Conservation (phyloP, 2,113 vertebrate genomes). For the Chlamydotis undulata region DNA sequence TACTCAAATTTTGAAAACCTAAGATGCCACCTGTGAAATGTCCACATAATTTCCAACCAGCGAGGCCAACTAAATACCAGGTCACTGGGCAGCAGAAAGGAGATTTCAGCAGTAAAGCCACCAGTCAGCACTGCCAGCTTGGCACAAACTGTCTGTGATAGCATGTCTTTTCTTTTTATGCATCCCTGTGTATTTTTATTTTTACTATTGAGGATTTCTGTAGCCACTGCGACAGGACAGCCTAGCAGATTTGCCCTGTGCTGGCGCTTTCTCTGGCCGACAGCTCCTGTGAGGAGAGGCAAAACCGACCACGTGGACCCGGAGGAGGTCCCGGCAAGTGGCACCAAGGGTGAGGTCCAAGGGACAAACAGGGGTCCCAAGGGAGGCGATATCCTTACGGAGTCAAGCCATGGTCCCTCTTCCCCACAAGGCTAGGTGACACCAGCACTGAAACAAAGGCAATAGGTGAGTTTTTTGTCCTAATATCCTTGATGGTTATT, state of each 20-base stretch:
- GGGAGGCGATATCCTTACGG: fast-evolving
- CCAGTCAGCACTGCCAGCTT: background rate
- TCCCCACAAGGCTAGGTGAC: background rate
- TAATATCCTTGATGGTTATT: background rate
- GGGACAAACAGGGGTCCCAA: background rate
- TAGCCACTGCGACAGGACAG: background rate
- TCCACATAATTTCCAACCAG: background rate
- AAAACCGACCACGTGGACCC: background rate
- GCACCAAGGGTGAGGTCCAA: background rate
- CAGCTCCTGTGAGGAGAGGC: background rate
- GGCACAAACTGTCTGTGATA: background rate
- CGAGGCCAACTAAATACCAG: fast-evolving
- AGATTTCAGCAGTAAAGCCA: background rate
- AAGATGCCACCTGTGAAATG: background rate
- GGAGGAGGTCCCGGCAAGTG: background rate
- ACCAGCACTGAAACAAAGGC: background rate
- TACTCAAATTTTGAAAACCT: background rate
- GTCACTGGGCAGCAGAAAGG: background rate
- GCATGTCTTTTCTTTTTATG: background rate
- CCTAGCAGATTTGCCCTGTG: background rate
- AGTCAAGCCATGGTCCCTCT: background rate
- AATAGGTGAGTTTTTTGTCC: background rate
- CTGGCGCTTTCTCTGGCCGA: background rate
- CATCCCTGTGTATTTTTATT: background rate
- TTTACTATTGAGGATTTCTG: background rate